Percentiles rank a stretch among this genome's conserved stretches.
These are phyloP conservation scores for Pseudomyrmex dendroicus DNA, from an alignment of 1,140 invertebrate species.

Conservation along the genomic window DNA sequence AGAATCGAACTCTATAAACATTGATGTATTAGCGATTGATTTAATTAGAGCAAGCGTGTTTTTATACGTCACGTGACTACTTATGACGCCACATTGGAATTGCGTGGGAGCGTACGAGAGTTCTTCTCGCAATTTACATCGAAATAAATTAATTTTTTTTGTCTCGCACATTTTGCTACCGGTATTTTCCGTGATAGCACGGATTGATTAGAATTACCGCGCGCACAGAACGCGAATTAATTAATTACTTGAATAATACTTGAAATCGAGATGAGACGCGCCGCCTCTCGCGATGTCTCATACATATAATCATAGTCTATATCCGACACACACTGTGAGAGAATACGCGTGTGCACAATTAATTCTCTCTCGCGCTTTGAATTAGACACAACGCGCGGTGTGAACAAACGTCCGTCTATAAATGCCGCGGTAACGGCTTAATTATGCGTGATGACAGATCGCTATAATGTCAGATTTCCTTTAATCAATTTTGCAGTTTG, in stretches of 20 bases:
- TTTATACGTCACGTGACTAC: too few relatives aligned
- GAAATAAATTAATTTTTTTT: not conserved
- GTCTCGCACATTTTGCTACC: not conserved
- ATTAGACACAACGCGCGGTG: constrained; percentile 2
- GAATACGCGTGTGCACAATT: constrained; percentile 15
- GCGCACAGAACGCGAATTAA: too few relatives aligned
- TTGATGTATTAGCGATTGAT: not conserved
- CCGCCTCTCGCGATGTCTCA: not conserved
- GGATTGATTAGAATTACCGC: too few relatives aligned
- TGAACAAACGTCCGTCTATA: constrained; percentile 25
- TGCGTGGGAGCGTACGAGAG: too few relatives aligned
- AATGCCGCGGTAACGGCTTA: constrained; percentile 36
- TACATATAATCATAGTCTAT: not conserved
- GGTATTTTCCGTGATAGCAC: too few relatives aligned
- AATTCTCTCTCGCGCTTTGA: constrained; percentile 19
- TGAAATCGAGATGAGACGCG: not conserved
- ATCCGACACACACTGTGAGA: constrained; percentile 8
- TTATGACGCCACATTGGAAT: too few relatives aligned
- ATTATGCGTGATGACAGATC: constrained; percentile 38
- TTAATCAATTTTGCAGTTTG: constrained; percentile 30
- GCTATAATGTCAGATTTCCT: constrained; percentile 18
- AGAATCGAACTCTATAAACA: not conserved
- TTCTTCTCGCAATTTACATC: not conserved
- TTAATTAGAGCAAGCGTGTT: not conserved
- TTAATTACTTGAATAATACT: not conserved